Base-by-base conservation (phyloP, 2,888 invertebrate genomes). In the Colletes collaris region DNA sequence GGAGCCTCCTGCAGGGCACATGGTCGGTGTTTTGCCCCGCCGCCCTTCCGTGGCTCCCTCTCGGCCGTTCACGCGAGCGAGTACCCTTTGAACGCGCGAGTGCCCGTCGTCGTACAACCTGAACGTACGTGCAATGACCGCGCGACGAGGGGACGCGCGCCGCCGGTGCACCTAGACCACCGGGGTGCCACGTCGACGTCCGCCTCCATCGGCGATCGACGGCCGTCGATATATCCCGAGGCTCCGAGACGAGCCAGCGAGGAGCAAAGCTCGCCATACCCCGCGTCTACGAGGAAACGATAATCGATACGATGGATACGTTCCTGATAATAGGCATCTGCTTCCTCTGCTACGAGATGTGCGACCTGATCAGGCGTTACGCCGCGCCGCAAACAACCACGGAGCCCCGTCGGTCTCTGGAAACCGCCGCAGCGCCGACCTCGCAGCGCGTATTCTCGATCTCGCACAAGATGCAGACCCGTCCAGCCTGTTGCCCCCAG, bases 271-370 rank as follows among this genome's bases (percentile, higher is more conserved):
- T 53, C 44, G 65, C 49, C 56, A 49, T 19, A 16, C 53, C 52
- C 49, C 56, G 8, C 46, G 62, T 44, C 52, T 63, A n/a, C 13
- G 2, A 53, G 70, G 56, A 27, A 63, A 58, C 62, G 62, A 52
- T 44, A 52, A 74, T 66, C 72, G 86, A 85, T 84, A 79, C 86
- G 70, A 95, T 95, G 95, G 95, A 95, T 94, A 95, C 95, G 92
- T 95, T 95, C 91, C 93, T 95, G 91, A 94, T 95, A 89, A 93
- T 95, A 88, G 95, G 95, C 87, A 94, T 95, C 91, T 95, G 95
- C 94, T 94, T 95, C 92, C 93, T 95, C 91, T 95, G 95, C 90
- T 95, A 95, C 92, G 95, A 95, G 93, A 94, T 95, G 91, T 95
- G 95, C 92, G 95, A 95, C 91, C 93, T 95, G 91, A 94, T 95